Evolutionary conservation across 2,113 vertebrate species (phyloP), one percentile per base, ranked within the genome.

Genomic region (Echinops telfairi): DNA sequence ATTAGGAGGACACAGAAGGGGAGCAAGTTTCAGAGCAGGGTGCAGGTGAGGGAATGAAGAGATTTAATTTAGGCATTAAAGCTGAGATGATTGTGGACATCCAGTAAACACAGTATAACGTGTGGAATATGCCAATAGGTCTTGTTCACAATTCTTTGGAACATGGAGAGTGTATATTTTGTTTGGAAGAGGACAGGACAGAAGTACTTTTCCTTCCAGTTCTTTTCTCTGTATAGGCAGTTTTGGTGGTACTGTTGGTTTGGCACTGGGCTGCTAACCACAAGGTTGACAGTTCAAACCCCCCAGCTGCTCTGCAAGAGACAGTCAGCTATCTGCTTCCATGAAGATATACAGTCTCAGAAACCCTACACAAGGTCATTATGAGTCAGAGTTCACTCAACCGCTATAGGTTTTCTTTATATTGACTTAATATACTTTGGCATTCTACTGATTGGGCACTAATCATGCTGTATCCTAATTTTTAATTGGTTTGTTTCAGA

Each of bases 401-500:
- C 3, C 3, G 60, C 60, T 40, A 40, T 40, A 40, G 40, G 40
- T 40, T 40, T 40, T 40, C 40, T 40, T 7, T 40, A 40, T 40
- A 40, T 40, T 40, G 40, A 7, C 40, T 8, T 53, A 53, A 11
- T 53, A 53, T 53, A 53, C 47, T 53, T 53, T 53, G 47, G 12
- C 27, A 22, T 83, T 88, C 33, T 77, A 70, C 22, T 94, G 15
- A 33, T 47, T 27, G 40, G 36, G 60, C 43, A 70, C 36, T 57
- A 88, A 57, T 86, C 8, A 23, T 88, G 16, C 22, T 68, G 2
- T 92, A 70, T 15, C 86, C 0, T 86, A 86, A 75, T 62, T 94
- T 62, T 94, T 66, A 23, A 64, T 81, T 77, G 89, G 62, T 86
- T 93, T 93, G 38, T 88, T 85, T 31, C 71, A 25, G 62, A 85